phyloP scores from a whole-genome alignment of 2,888 invertebrate species.

The Mycogona germanica region DNA sequence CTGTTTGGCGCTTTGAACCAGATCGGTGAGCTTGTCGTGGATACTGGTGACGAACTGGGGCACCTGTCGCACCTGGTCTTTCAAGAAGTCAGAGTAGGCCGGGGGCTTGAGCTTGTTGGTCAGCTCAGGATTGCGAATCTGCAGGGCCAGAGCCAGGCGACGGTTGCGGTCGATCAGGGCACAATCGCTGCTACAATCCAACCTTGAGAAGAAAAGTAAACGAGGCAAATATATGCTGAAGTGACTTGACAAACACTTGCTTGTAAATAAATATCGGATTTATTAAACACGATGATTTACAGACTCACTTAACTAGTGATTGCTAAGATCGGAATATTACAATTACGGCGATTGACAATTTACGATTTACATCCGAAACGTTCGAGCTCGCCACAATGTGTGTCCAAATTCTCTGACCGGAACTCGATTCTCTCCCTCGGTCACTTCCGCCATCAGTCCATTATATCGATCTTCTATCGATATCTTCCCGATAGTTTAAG shows the following conservation, averaged over 20 bases:
- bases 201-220: constrained; percentile 38
- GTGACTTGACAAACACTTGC: too few species aligned
- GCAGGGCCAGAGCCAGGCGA: constrained; percentile 75
- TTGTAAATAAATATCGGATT: neutral
- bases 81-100: constrained; percentile 74
- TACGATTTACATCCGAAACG: too few species aligned
- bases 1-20: constrained; percentile 78
- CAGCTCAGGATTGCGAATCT: constrained; percentile 82
- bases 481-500: too few species aligned
- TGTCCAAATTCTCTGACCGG: too few species aligned
- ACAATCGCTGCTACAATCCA: constrained; percentile 92
- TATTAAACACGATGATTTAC: neutral
- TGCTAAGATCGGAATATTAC: too few species aligned
- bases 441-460: too few species aligned
- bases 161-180: constrained; percentile 74
- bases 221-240: neutral
- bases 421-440: too few species aligned
- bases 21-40: constrained; percentile 68
- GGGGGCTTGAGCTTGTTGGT: constrained; percentile 50
- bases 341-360: too few species aligned
- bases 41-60: constrained; percentile 64
- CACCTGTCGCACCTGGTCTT: constrained; percentile 68
- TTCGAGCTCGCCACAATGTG: too few species aligned
- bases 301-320: too few species aligned
- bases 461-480: too few species aligned